These are phyloP conservation scores for Myocastor coypus DNA, from an alignment of 2,113 vertebrate species.

Conservation along the genomic window DNA sequence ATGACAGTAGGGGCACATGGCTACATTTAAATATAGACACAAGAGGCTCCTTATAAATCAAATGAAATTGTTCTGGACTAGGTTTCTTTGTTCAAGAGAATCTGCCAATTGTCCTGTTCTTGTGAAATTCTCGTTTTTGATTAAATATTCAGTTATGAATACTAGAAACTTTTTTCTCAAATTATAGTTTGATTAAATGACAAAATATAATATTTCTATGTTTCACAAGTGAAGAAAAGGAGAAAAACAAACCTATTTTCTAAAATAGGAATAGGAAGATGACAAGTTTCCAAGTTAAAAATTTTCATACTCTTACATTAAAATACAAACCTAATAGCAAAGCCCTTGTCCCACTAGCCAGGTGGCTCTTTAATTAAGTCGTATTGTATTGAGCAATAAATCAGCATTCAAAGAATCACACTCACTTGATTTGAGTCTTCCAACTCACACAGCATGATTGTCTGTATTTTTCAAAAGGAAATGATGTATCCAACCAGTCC, in stretches of 20 bases:
- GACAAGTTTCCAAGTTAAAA: slow-evolving; percentile 30
- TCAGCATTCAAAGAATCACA: neutral
- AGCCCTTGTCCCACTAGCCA: neutral
- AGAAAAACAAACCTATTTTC: neutral
- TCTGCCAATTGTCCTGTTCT: slow-evolving; percentile 82
- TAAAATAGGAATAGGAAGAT: neutral
- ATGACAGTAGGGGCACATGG: slow-evolving; percentile 79
- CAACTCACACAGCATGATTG: neutral
- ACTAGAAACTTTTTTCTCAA: slow-evolving; percentile 75
- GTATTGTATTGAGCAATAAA: slow-evolving; percentile 37
- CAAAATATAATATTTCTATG: slow-evolving; percentile 47
- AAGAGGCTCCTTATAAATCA: slow-evolving; percentile 87
- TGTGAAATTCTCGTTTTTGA: slow-evolving; percentile 84
- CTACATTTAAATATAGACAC: slow-evolving; percentile 80
- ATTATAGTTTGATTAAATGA: slow-evolving; percentile 61
- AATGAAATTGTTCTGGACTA: slow-evolving; percentile 85
- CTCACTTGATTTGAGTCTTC: neutral
- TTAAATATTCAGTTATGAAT: slow-evolving; percentile 84
- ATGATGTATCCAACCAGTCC: neutral
- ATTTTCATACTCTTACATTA: neutral
- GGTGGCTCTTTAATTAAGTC: slow-evolving; percentile 16
- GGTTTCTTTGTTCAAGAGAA: slow-evolving; percentile 63
- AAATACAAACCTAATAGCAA: slow-evolving; percentile 41
- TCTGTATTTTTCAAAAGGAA: slow-evolving; percentile 36
- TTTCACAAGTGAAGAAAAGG: slow-evolving; percentile 55